Percentiles rank a stretch among this genome's conserved stretches.
These are phyloP conservation scores for Andrena praecox DNA, from an alignment of 2,888 invertebrate genomes.

Conservation along the genomic window DNA sequence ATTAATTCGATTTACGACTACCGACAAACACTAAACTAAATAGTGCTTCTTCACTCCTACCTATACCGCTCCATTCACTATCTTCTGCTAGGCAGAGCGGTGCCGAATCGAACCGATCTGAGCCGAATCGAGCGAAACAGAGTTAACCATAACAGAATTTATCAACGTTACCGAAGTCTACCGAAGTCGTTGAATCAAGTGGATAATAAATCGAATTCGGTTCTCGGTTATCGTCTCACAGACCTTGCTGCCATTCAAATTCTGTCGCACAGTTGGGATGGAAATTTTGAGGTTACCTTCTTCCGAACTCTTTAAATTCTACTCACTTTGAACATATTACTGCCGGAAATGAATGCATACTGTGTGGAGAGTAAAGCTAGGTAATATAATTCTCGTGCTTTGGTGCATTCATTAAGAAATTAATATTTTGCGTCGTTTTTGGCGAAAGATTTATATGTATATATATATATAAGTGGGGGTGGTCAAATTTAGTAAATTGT, in stretches of 20 bases:
- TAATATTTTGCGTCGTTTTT: background rate
- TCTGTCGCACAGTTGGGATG: too few relatives aligned
- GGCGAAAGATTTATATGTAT: background rate
- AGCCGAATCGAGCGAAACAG: slow-evolving; percentile 40
- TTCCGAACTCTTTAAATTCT: background rate
- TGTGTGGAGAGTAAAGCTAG: background rate
- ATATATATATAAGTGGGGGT: too few relatives aligned
- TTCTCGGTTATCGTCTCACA: background rate
- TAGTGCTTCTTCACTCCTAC: slow-evolving; percentile 8
- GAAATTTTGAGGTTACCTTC: too few relatives aligned
- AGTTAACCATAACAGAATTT: background rate
- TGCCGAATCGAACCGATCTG: slow-evolving; percentile 46
- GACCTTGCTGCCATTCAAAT: background rate
- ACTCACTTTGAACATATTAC: background rate
- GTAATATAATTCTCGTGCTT: background rate
- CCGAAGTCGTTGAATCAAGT: background rate
- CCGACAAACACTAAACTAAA: slow-evolving; percentile 13
- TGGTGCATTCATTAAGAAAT: background rate
- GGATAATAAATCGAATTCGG: background rate
- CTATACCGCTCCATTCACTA: slow-evolving; percentile 29
- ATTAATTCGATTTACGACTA: slow-evolving; percentile 23
- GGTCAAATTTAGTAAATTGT: too few relatives aligned
- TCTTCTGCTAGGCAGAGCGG: slow-evolving; percentile 12
- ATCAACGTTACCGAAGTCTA: background rate
- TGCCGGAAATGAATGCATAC: background rate